Evolutionary conservation across 1,140 invertebrate genomes (phyloP), one percentile per base, ranked within the genome.

Genomic region (Patella vulgata): DNA sequence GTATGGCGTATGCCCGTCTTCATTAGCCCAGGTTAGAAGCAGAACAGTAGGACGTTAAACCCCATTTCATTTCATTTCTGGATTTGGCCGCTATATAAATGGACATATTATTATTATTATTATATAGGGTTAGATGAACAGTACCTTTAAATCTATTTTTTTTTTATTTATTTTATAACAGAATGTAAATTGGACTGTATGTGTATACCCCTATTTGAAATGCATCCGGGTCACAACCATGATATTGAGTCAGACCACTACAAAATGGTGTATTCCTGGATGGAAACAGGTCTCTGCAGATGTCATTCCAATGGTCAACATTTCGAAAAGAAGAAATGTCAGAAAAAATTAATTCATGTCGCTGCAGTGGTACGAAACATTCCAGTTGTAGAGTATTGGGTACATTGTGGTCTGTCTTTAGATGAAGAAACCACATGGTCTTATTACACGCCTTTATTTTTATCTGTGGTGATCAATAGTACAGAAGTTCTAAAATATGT

Each of bases 181-280:
- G 33, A 36, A 8, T 5, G 5, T 8, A 36, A 14, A 36, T 36
- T 14, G 6, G 6, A 14, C 27, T 70, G 68, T 44, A 62, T 47
- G 36, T 70, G 68, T 63, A 63, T 50, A 17, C 50, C 59, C 8
- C 59, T 63, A 30, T 66, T 70, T 33, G 68, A 70, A 42, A 59
- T 63, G 36, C 68, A 70, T 39, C 68, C 68, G 23, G 57, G 43
- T 23, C 46, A 30, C 3, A 43, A 59, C 0, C 60, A 66, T 14
- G 68, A 66, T 40, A 59, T 48, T n/a, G 54, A 56, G 19, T 52
- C 31, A 0, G 64, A 59, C 17, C 28, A 46, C 9, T 17, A 66
- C 12, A 30, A 40, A 12, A 19, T 33, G 8, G 48, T 66, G 30
- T 25, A 66, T 14, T n/a, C 52, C 17, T 23, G 27, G 19, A 46